Conservation (phyloP, 2,888 invertebrate genomes). For the Isoperla grammatica region DNA sequence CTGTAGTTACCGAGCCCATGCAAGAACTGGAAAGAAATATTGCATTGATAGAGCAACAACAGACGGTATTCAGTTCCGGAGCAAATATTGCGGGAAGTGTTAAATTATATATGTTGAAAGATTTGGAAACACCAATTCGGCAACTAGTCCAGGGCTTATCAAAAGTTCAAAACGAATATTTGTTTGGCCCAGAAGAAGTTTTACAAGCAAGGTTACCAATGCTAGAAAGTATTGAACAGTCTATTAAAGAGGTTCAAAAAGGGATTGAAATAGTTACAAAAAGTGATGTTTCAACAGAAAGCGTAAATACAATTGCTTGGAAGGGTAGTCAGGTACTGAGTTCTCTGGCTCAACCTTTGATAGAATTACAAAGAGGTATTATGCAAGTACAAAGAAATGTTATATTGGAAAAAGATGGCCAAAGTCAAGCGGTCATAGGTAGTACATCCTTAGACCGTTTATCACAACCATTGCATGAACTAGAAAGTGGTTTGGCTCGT, state of each 20-base stretch:
- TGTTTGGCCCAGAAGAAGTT: background rate
- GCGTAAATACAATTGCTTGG: background rate
- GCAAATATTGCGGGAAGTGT: conserved; percentile 8
- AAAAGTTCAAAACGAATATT: conserved; percentile 17
- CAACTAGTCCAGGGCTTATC: conserved; percentile 15
- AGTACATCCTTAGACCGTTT: conserved; percentile 39
- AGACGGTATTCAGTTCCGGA: conserved; percentile 11
- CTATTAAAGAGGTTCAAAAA: conserved; percentile 41
- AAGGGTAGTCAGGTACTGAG: background rate
- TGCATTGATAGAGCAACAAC: conserved; percentile 23
- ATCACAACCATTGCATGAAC: conserved; percentile 41
- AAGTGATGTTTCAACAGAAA: background rate
- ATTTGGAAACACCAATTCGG: conserved; percentile 16
- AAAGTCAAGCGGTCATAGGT: background rate
- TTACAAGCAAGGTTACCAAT: conserved; percentile 29
- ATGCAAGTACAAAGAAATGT: conserved; percentile 17
- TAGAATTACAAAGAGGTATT: conserved; percentile 23
- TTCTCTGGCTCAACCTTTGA: conserved; percentile 17
- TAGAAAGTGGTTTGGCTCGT: conserved; percentile 32
- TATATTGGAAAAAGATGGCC: conserved; percentile 6
- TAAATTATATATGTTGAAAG: conserved; percentile 17
- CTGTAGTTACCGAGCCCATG: conserved; percentile 16
- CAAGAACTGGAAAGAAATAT: conserved; percentile 11
- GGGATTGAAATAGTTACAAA: conserved; percentile 17
- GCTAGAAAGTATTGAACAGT: conserved; percentile 43